Conservation (phyloP, 92 coral and sea anemone species). For the Blastomussa wellsi region DNA sequence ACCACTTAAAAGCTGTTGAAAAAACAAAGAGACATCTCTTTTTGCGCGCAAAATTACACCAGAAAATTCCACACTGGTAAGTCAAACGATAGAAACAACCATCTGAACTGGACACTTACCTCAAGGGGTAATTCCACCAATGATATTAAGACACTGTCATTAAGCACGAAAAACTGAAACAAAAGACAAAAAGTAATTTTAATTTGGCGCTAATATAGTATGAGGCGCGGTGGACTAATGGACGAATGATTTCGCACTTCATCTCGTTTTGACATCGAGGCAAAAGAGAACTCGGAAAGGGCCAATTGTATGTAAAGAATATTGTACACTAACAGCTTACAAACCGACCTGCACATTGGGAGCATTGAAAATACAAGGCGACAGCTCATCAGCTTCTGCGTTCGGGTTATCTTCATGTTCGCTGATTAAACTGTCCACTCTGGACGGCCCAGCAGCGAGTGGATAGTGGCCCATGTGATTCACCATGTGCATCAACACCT, state of each 20-base stretch:
- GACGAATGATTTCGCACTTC: too few relatives aligned
- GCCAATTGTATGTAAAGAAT: background rate
- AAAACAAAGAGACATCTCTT: too few relatives aligned
- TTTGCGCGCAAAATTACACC: background rate
- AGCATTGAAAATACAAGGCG: slow-evolving; percentile 75
- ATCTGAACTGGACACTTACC: slow-evolving; percentile 52
- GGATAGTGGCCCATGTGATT: slow-evolving; percentile 95
- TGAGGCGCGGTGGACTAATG: too few relatives aligned
- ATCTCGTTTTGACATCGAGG: too few relatives aligned
- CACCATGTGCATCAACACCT: slow-evolving; percentile 87
- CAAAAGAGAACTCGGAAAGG: too few relatives aligned
- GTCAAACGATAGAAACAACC: background rate
- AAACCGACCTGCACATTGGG: slow-evolving; percentile 88
- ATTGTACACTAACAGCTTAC: background rate
- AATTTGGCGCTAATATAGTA: too few relatives aligned
- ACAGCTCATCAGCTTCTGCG: slow-evolving; percentile 79
- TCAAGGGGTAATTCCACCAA: slow-evolving; percentile 84
- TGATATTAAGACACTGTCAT: slow-evolving; percentile 84
- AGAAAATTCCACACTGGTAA: background rate
- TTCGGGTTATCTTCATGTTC: slow-evolving; percentile 90
- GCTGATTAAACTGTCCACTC: slow-evolving; percentile 83
- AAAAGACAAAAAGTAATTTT: background rate
- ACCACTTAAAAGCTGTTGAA: background rate
- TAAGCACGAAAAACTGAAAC: slow-evolving; percentile 80
- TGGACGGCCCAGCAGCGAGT: slow-evolving; percentile 93